A percentile compares a stretch with the other conserved stretches of the same genome.
These are phyloP conservation scores for Dryobates pubescens DNA, from an alignment of 2,797 vertebrate species.

Conservation along the genomic window DNA sequence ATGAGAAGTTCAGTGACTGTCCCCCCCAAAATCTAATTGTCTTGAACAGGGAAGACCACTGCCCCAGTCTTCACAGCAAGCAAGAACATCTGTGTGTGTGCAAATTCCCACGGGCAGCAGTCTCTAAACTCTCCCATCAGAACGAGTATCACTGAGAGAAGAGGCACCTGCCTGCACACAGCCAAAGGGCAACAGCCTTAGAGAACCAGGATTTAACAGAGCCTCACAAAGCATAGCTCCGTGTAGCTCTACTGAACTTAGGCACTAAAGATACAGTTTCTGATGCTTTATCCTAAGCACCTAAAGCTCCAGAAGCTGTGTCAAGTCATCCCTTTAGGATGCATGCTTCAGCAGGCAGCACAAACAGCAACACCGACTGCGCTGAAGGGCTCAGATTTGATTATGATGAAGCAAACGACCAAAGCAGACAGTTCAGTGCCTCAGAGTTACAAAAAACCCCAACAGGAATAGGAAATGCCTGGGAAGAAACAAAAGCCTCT, in stretches of 20 bases:
- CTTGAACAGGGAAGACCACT: neutral
- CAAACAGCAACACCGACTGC: neutral
- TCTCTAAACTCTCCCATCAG: neutral
- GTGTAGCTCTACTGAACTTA: neutral
- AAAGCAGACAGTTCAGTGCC: neutral
- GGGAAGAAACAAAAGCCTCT: rapidly evolving
- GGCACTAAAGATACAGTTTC: neutral
- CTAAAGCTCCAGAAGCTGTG: neutral
- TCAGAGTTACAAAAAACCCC: neutral
- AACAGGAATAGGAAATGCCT: neutral
- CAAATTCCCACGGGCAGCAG: neutral
- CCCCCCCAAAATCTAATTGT: neutral
- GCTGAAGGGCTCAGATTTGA: neutral
- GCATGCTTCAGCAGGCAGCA: rapidly evolving
- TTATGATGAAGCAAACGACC: neutral
- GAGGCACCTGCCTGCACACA: rapidly evolving
- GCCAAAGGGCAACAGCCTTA: neutral
- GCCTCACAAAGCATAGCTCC: neutral
- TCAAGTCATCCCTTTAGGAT: neutral
- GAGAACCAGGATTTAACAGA: neutral
- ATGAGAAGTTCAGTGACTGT: neutral
- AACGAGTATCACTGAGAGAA: neutral
- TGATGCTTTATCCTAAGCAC: neutral
- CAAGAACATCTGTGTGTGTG: neutral
- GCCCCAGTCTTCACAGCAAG: neutral